Percentiles rank a stretch among this genome's conserved stretches.
Conservation (phyloP, 2,888 invertebrate species). For the Hypselothyrea guttata region DNA sequence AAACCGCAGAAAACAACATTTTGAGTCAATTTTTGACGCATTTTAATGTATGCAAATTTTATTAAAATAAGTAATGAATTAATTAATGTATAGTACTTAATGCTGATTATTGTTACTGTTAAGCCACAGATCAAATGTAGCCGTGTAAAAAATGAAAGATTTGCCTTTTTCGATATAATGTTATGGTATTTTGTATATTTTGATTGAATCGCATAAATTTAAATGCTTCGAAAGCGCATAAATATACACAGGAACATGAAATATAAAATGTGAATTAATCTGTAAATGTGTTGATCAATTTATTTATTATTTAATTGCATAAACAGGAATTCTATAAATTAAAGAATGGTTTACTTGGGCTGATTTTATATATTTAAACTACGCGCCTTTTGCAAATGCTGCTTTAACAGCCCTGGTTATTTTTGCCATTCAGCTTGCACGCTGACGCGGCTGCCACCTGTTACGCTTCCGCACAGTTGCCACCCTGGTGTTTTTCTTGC, state of each 20-base stretch:
- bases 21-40: conserved; percentile 81
- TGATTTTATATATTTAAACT: too few species aligned
- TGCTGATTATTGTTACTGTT: conserved; percentile 23
- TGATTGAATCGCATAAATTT: conserved; percentile 67
- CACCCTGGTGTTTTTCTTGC: too few species aligned
- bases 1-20: conserved; percentile 36
- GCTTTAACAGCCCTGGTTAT: background rate
- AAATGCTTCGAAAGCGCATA: conserved; percentile 71
- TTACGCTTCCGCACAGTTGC: background rate
- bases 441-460: conserved; percentile 27
- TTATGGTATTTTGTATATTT: conserved; percentile 65
- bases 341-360: too few species aligned
- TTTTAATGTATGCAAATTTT: conserved; percentile 71
- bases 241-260: conserved; percentile 26
- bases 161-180: conserved; percentile 67
- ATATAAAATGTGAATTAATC: conserved; percentile 33
- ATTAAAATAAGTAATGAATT: conserved; percentile 53
- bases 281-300: conserved; percentile 48
- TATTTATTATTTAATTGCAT: conserved; percentile 10
- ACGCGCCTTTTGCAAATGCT: too few species aligned
- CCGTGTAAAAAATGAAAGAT: conserved; percentile 52
- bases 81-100: conserved; percentile 47
- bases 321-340: too few species aligned
- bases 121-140: conserved; percentile 65
- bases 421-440: conserved; percentile 21